phyloP scores from a whole-genome alignment of 2,797 vertebrate genomes.

The Paratrypauchen microcephalus region DNA sequence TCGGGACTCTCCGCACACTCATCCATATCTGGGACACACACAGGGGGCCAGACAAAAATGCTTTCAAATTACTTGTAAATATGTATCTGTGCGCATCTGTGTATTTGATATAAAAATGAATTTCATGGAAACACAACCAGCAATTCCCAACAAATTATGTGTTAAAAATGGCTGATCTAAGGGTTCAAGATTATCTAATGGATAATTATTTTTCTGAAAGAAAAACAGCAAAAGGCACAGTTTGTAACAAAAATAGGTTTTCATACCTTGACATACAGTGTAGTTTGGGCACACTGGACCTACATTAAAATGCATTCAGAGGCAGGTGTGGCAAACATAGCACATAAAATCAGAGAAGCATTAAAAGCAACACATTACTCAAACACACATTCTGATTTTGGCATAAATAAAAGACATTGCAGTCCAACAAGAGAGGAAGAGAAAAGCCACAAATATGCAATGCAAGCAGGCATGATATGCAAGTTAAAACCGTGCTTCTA shows the following conservation, averaged over 20 bases:
- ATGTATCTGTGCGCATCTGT: background rate
- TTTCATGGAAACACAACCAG: background rate
- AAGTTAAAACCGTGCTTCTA: constrained; percentile 17
- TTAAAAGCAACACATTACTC: background rate
- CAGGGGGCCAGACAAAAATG: constrained; percentile 1
- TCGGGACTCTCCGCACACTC: constrained; percentile 71
- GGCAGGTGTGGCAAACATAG: constrained; percentile 14
- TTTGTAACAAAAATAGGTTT: constrained; percentile 17
- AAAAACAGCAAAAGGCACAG: constrained; percentile 8
- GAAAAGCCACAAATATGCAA: constrained; percentile 22
- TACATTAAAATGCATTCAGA: constrained; percentile 22
- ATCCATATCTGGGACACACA: constrained; percentile 73
- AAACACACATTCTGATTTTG: background rate
- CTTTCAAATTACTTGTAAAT: background rate
- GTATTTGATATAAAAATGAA: background rate
- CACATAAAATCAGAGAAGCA: constrained; percentile 6
- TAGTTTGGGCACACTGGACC: constrained; percentile 62
- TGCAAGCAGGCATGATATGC: constrained; percentile 25
- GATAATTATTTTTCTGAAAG: background rate
- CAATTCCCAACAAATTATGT: background rate
- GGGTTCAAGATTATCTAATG: background rate
- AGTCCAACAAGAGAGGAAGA: constrained; percentile 5
- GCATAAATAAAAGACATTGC: background rate
- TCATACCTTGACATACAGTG: constrained; percentile 63
- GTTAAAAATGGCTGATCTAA: background rate